These are phyloP conservation scores for Phaethornis superciliosus DNA, from an alignment of 2,113 vertebrate genomes.

Conservation along the genomic window DNA sequence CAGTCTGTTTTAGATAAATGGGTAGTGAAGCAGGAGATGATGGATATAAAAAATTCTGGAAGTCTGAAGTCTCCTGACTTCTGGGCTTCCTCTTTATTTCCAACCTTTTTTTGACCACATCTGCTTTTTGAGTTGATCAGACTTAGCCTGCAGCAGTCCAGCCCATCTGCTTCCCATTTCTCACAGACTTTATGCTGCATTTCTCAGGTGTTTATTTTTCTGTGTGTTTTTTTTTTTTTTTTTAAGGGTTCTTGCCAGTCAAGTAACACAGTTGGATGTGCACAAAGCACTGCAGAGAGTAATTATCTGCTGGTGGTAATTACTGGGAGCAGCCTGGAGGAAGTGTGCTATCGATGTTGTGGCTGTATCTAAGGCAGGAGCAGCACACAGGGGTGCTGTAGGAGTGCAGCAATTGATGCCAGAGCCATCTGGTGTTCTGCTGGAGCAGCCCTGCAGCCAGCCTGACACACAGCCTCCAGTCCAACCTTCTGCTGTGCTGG, in stretches of 20 bases:
- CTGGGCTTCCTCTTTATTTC: neutral
- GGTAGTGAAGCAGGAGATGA: neutral
- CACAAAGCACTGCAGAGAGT: neutral
- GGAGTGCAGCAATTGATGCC: neutral
- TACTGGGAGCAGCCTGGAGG: neutral
- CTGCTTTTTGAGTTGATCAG: neutral
- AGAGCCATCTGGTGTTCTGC: neutral
- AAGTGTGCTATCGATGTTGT: neutral
- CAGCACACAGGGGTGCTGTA: no score
- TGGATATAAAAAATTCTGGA: neutral
- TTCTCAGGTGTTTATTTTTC: neutral
- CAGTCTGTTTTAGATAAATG: neutral
- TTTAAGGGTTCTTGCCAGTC: neutral
- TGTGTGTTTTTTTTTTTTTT: neutral
- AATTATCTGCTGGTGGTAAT: neutral
- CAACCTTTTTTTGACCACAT: neutral
- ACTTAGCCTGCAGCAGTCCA: neutral
- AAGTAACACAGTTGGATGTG: neutral
- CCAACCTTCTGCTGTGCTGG: neutral
- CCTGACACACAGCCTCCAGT: accelerated
- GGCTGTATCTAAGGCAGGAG: neutral
- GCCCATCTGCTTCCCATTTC: neutral
- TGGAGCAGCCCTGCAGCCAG: neutral
- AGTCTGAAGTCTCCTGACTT: neutral
- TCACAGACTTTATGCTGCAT: neutral